These are phyloP conservation scores for Xenopus petersii DNA, from an alignment of 2,797 vertebrate species.

Conservation along the genomic window DNA sequence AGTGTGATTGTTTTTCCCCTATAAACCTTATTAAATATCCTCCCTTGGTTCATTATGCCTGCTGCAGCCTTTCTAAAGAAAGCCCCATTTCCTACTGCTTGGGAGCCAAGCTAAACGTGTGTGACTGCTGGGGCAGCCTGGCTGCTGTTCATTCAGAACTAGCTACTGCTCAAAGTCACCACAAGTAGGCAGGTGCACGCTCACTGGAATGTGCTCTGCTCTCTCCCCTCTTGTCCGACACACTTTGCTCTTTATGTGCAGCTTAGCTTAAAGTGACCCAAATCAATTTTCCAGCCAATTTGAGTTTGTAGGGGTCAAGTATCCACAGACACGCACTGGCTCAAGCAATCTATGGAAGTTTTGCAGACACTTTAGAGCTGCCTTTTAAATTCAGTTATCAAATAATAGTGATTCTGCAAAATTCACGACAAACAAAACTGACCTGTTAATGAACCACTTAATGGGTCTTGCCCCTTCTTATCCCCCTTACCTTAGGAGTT, in stretches of 20 bases:
- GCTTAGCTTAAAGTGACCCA: background rate
- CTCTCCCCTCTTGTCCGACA: background rate
- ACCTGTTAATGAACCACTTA: no score
- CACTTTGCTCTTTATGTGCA: slow-evolving; percentile 1
- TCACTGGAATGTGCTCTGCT: background rate
- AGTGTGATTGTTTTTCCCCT: no score
- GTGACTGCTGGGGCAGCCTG: background rate
- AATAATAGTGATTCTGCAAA: no score
- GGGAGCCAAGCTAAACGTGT: background rate
- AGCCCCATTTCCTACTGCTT: slow-evolving; percentile 8
- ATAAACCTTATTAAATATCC: no score
- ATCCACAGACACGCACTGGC: no score
- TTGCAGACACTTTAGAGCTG: no score
- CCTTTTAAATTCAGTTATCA: no score
- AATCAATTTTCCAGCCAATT: background rate
- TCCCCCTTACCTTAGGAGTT: no score
- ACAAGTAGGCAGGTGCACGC: background rate
- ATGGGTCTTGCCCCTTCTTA: no score
- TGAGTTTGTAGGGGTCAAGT: no score
- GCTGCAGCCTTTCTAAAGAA: background rate
- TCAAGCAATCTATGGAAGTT: no score
- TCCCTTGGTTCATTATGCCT: background rate
- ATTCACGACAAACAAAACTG: no score
- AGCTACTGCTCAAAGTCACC: background rate
- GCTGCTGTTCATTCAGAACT: slow-evolving; percentile 28